Percentiles rank a stretch among this genome's conserved stretches.
Conservation (phyloP, 2,888 invertebrate species). For the Eumerus sabulonum region DNA sequence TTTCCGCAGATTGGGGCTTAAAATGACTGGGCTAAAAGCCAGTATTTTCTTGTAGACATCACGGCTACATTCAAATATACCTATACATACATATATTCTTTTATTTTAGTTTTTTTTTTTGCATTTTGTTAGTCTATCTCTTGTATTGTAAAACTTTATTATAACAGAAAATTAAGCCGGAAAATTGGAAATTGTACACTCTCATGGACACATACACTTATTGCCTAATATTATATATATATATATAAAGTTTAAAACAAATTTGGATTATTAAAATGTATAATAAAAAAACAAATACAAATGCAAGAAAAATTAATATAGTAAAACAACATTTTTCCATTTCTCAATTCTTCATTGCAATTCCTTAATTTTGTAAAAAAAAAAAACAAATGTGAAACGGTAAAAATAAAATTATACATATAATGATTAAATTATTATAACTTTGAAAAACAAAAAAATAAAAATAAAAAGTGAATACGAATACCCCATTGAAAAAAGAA, state of each 20-base stretch:
- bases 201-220: conserved; percentile 34
- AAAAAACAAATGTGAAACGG: conserved; percentile 31
- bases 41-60: no score
- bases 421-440: conserved; percentile 25
- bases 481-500: no score
- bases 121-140: no score
- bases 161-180: no score
- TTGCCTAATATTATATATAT: conserved; percentile 56
- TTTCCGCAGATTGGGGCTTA: no score
- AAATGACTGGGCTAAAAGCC: no score
- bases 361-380: conserved; percentile 58
- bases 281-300: conserved; percentile 22
- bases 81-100: conserved; percentile 35
- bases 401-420: conserved; percentile 4
- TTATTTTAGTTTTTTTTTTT: no score
- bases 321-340: conserved; percentile 42
- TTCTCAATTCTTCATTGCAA: conserved; percentile 57
- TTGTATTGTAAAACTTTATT: no score
- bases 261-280: conserved; percentile 56
- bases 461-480: conserved; percentile 11
- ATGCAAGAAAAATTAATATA: conserved; percentile 27
- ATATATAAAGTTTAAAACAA: conserved; percentile 44
- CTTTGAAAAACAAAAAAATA: conserved; percentile 34
- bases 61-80: no score
- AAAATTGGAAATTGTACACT: no score